Evolutionary conservation across 2,797 vertebrate species (phyloP).

Genomic region (Sciurus carolinensis): DNA sequence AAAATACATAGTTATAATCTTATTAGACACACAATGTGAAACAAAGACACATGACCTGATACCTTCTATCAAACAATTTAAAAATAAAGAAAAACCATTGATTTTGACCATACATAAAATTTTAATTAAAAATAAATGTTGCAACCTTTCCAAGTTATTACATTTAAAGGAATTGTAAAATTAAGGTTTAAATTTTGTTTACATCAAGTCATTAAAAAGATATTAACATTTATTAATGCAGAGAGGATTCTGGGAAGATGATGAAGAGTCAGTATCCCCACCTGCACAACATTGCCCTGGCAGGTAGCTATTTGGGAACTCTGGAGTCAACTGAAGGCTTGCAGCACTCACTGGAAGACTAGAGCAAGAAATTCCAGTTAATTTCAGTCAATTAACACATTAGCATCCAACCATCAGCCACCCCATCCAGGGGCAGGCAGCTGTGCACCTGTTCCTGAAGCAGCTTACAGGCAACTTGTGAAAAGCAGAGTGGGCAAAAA

Average conservation of each 20-base stretch:
- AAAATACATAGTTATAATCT: background rate
- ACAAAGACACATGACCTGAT: background rate
- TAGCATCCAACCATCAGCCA: background rate
- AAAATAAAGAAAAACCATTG: background rate
- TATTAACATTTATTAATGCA: background rate
- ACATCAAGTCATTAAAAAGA: background rate
- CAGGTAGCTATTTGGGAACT: background rate
- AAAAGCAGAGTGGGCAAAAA: background rate
- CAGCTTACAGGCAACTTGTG: background rate
- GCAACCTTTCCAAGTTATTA: background rate
- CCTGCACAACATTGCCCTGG: background rate
- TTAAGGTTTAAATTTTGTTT: background rate
- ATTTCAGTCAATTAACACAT: background rate
- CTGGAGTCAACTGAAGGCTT: background rate
- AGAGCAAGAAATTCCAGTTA: background rate
- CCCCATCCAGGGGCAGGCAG: background rate
- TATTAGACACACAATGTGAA: slow-evolving; percentile 39
- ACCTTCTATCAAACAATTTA: background rate
- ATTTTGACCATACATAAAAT: background rate
- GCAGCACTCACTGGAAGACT: background rate
- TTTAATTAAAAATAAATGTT: background rate
- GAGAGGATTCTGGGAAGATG: background rate
- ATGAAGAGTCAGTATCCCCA: background rate
- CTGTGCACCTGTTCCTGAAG: background rate
- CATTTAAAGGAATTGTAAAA: background rate